Conservation (phyloP, 1,140 invertebrate species). For the Nasonia giraulti region DNA sequence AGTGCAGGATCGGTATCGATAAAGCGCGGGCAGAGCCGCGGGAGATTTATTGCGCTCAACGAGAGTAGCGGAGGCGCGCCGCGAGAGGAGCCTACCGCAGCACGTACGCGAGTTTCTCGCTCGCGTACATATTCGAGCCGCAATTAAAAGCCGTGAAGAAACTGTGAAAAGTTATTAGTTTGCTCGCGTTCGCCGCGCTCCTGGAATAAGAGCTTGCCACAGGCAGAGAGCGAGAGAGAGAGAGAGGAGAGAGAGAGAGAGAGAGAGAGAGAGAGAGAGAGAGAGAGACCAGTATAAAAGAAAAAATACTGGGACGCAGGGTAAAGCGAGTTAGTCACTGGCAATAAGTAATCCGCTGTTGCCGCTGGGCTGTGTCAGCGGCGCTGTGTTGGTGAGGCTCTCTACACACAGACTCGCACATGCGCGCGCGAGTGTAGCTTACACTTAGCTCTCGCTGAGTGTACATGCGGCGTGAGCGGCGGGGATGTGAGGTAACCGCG, state of each 20-base stretch:
- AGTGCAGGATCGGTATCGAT: not conserved
- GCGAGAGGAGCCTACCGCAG: not conserved
- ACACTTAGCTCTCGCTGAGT: not conserved
- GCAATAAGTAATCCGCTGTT: slow-evolving; percentile 32
- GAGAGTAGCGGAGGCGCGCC: not conserved
- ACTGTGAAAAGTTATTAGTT: slow-evolving; percentile 36
- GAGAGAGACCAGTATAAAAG: too few relatives aligned
- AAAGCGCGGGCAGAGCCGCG: too few relatives aligned
- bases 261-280: too few relatives aligned
- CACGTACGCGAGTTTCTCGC: not conserved
- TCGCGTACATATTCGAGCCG: slow-evolving; percentile 6
- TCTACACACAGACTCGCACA: not conserved
- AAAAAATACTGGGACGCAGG: not conserved
- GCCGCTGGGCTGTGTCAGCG: slow-evolving; percentile 22
- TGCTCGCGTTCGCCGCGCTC: not conserved
- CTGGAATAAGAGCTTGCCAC: not conserved
- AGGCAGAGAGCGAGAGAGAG: too few relatives aligned
- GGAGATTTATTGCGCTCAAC: not conserved
- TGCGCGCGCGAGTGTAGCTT: not conserved
- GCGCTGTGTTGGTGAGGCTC: not conserved
- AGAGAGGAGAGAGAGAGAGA: too few relatives aligned
- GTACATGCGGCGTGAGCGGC: slow-evolving; percentile 59
- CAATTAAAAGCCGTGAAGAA: slow-evolving; percentile 36
- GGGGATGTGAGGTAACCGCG: slow-evolving; percentile 73
- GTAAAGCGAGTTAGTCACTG: not conserved